Percentiles rank a stretch among this genome's conserved stretches.
Conservation (phyloP, 2,113 vertebrate genomes). For the Vidua macroura region DNA sequence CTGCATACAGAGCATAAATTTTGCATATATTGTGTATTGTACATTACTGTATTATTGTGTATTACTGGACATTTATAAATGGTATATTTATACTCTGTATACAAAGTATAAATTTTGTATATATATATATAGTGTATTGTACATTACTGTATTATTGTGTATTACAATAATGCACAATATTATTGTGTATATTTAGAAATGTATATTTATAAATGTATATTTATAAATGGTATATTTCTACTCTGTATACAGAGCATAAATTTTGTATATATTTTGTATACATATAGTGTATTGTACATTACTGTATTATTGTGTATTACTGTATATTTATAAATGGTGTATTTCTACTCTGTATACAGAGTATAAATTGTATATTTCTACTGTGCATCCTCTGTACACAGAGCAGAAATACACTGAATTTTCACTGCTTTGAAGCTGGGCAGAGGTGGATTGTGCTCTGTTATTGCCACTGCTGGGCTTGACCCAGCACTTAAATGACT, state of each 20-base stretch:
- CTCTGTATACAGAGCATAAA: too few relatives aligned
- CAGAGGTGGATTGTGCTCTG: background rate
- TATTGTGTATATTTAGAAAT: too few relatives aligned
- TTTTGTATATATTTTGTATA: too few relatives aligned
- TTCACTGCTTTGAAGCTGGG: background rate
- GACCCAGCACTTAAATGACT: background rate
- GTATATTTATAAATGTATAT: too few relatives aligned
- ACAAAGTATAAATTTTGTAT: too few relatives aligned
- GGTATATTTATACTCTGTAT: too few relatives aligned
- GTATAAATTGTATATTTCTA: background rate
- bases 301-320: background rate
- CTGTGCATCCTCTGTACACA: fast-evolving
- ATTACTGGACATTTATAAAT: background rate
- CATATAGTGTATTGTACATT: too few relatives aligned
- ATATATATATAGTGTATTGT: too few relatives aligned
- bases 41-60: background rate
- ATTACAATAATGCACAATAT: too few relatives aligned
- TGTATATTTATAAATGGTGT: background rate
- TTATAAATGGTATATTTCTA: too few relatives aligned
- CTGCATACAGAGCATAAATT: background rate
- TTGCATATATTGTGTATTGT: background rate
- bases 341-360: background rate
- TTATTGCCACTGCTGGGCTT: background rate
- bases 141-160: too few relatives aligned
- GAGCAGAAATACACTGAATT: background rate